Percentiles rank a stretch among this genome's conserved stretches.
These are phyloP conservation scores for Botrylloides violaceus DNA, from an alignment of 23 tunicate species.

Conservation along the genomic window DNA sequence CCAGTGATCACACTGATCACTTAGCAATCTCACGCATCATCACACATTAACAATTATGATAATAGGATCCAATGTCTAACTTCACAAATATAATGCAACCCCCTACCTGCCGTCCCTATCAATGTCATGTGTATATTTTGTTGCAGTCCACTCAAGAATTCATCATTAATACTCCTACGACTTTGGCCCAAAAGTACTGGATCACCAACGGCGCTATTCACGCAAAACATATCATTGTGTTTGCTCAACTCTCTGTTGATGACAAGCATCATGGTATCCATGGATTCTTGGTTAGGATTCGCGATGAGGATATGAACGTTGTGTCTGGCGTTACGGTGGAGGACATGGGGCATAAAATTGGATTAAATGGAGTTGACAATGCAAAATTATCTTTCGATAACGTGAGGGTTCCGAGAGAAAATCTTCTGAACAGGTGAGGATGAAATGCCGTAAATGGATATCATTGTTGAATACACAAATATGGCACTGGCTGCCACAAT, in stretches of 20 bases:
- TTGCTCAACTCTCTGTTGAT: constrained; percentile 77
- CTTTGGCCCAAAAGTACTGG: constrained; percentile 97
- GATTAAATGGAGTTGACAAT: constrained; percentile 91
- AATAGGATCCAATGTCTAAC: too few species aligned
- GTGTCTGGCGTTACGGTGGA: constrained; percentile 84
- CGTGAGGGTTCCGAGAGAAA: constrained; percentile 92
- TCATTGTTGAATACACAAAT: not conserved
- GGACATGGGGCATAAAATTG: constrained; percentile 99
- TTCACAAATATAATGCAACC: too few species aligned
- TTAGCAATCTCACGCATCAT: too few species aligned
- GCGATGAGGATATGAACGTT: constrained; percentile 85
- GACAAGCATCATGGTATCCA: constrained; percentile 75
- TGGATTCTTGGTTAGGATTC: constrained; percentile 79
- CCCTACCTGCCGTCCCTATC: too few species aligned
- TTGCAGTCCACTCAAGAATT: constrained; percentile 86
- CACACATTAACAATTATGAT: too few species aligned
- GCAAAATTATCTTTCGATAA: constrained; percentile 87
- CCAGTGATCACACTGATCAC: too few species aligned
- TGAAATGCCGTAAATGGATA: too few species aligned
- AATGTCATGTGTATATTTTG: too few species aligned
- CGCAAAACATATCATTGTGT: constrained; percentile 86
- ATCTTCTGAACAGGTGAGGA: constrained; percentile 67
- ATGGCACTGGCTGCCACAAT: too few species aligned
- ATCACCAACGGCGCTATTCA: constrained; percentile 95
- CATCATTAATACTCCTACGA: constrained; percentile 84